phyloP scores from a whole-genome alignment of 2,888 invertebrate genomes.

The Polietes domitor region DNA sequence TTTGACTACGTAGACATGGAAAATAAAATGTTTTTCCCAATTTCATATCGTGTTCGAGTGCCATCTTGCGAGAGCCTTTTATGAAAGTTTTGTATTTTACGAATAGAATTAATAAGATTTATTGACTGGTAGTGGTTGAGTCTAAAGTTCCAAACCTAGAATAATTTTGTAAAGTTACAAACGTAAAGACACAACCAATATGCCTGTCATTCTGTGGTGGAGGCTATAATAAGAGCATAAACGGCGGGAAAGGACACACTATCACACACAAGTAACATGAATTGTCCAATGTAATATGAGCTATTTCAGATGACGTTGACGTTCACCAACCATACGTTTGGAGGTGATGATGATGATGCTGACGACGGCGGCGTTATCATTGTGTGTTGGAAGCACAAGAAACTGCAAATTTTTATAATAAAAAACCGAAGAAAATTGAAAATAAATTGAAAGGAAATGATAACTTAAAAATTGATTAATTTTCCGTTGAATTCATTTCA shows the following conservation, averaged over 20 bases:
- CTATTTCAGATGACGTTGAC: no score
- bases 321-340: neutral
- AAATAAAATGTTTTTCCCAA: no score
- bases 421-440: slow-evolving; percentile 29
- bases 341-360: neutral
- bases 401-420: neutral
- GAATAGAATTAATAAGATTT: no score
- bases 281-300: no score
- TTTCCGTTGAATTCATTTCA: slow-evolving; percentile 55
- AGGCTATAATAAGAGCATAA: neutral
- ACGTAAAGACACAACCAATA: neutral
- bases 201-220: neutral
- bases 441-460: slow-evolving; percentile 57
- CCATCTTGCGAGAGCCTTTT: no score
- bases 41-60: no score
- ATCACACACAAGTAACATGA: neutral
- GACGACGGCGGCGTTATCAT: neutral
- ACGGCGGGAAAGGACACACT: neutral
- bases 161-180: no score
- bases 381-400: neutral
- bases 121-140: no score
- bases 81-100: no score
- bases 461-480: slow-evolving; percentile 63
- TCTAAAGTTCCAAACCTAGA: no score
- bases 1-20: no score